Conservation (phyloP, 2,113 vertebrate species). For the pig (Sus scrofa) region T2T-Sscrofa CM000813.6:107010001-107010500, state of each 20-base stretch:
- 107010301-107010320: not conserved
- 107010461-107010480: not conserved
- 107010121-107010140: not conserved
- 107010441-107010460: not conserved
- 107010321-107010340: not conserved
- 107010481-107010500: not conserved
- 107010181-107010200: not conserved
- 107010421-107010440: not conserved
- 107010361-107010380: not conserved
- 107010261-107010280: not conserved
- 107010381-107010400: not conserved
- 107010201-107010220: not conserved
- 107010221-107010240: not conserved
- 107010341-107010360: not conserved
- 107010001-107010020: not conserved
- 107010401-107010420: not conserved
- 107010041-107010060: not conserved
- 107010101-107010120: not conserved
- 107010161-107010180: not conserved
- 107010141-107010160: not conserved
- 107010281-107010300: not conserved
- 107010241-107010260: not conserved
- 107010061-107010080: conserved; percentile 22
- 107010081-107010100: not conserved
- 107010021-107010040: not conserved